phyloP scores from a whole-genome alignment of 1,140 invertebrate species.

The Hycleus phaleratus region DNA sequence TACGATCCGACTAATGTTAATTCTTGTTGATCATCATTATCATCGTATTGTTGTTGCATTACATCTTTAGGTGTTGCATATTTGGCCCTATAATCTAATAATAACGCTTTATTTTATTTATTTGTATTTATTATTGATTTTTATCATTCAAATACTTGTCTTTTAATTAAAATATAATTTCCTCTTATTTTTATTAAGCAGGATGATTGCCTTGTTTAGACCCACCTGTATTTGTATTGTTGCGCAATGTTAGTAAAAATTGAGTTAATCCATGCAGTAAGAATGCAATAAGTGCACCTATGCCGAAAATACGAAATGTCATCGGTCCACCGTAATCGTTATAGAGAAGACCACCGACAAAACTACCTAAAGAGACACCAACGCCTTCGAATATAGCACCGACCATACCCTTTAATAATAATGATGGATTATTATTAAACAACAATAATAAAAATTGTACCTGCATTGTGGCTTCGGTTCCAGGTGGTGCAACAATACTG shows the following conservation, averaged over 20 bases:
- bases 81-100: constrained; percentile 16
- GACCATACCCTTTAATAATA: constrained; percentile 59
- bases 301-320: constrained; percentile 65
- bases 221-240: constrained; percentile 8
- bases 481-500: constrained; percentile 73
- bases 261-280: constrained; percentile 54
- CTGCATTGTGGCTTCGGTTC: constrained; percentile 78
- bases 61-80: constrained; percentile 16
- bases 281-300: constrained; percentile 55
- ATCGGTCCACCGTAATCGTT: constrained; percentile 50
- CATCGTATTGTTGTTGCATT: constrained; percentile 1
- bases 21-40: constrained; percentile 34
- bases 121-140: background rate
- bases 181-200: background rate
- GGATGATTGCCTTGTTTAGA: background rate
- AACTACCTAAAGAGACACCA: constrained; percentile 68
- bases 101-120: background rate
- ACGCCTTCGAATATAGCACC: constrained; percentile 81
- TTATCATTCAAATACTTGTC: no score
- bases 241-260: constrained; percentile 16
- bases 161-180: background rate
- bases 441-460: constrained; percentile 35
- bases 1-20: constrained; percentile 19
- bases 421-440: background rate
- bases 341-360: constrained; percentile 62